Conservation (phyloP, 2,113 vertebrate genomes). For the Oncorhynchus nerka region DNA sequence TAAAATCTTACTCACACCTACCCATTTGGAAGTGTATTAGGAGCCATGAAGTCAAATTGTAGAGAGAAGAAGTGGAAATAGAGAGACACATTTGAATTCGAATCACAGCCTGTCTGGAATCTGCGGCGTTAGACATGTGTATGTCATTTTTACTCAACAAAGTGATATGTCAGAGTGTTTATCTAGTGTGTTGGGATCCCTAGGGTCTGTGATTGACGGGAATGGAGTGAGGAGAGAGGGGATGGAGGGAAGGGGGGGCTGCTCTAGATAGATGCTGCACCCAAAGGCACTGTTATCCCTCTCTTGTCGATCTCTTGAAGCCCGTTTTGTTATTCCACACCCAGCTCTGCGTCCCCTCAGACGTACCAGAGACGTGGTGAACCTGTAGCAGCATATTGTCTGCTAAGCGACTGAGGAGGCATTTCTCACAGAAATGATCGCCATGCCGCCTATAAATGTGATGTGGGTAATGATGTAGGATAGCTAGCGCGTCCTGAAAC, state of each 20-base stretch:
- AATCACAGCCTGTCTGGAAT: no score
- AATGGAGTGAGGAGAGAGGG: slow-evolving; percentile 2
- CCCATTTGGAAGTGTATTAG: no score
- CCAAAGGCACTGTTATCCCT: slow-evolving; percentile 14
- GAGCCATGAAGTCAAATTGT: no score
- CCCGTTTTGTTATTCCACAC: slow-evolving; percentile 23
- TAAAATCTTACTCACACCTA: no score
- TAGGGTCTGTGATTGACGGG: not conserved
- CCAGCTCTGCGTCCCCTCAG: not conserved
- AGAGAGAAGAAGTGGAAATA: no score
- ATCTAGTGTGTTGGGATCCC: slow-evolving; percentile 3
- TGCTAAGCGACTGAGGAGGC: slow-evolving; percentile 18
- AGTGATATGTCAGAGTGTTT: slow-evolving; percentile 27
- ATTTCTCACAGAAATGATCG: slow-evolving; percentile 7
- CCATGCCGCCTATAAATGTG: slow-evolving; percentile 12
- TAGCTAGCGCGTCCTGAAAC: slow-evolving; percentile 1
- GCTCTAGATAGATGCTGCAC: not conserved
- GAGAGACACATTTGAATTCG: no score
- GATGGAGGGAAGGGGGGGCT: not conserved
- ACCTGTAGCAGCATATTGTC: slow-evolving; percentile 25
- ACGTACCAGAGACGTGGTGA: not conserved
- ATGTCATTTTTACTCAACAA: slow-evolving; percentile 7
- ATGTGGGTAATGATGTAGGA: slow-evolving; percentile 23
- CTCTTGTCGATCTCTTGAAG: slow-evolving; percentile 11
- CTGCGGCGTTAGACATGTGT: not conserved